A percentile compares a stretch with the other conserved stretches of the same genome.
Evolutionary conservation across 2,113 vertebrate species (phyloP).

Genomic region (Centropristis striata): DNA sequence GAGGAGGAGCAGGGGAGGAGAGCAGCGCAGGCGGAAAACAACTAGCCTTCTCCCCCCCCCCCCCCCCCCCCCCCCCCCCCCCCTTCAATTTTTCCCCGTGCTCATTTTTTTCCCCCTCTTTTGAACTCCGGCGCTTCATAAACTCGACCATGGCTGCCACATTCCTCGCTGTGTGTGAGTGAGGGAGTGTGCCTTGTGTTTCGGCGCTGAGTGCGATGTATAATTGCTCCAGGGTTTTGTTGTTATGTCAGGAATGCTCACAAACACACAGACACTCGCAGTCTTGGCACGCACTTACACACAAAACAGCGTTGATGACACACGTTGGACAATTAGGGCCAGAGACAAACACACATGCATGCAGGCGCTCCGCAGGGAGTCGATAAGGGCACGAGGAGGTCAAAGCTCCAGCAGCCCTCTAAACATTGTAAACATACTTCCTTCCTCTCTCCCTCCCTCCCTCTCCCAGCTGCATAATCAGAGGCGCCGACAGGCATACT

Average conservation of each 20-base stretch:
- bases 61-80: neutral
- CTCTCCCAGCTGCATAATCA: slow-evolving; percentile 77
- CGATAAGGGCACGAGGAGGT: slow-evolving; percentile 70
- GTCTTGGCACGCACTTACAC: slow-evolving; percentile 46
- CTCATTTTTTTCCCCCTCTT: slow-evolving; percentile 48
- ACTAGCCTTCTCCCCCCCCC: slow-evolving; percentile 47
- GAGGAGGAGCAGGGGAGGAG: slow-evolving; percentile 76
- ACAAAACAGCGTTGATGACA: slow-evolving; percentile 59
- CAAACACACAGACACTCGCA: slow-evolving; percentile 50
- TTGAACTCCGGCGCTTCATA: slow-evolving; percentile 70
- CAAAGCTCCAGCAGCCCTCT: slow-evolving; percentile 81
- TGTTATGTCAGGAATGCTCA: slow-evolving; percentile 77
- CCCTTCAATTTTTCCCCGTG: slow-evolving; percentile 58
- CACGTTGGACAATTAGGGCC: slow-evolving; percentile 70
- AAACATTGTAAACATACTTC: slow-evolving; percentile 83
- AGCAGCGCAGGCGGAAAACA: slow-evolving; percentile 76
- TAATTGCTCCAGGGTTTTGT: slow-evolving; percentile 77
- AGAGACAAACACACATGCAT: slow-evolving; percentile 64
- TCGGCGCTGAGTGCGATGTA: slow-evolving; percentile 48
- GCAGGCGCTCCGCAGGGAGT: slow-evolving; percentile 74
- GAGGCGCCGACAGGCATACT: slow-evolving; percentile 74
- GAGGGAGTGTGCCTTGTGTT: slow-evolving; percentile 33
- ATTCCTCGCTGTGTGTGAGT: slow-evolving; percentile 63
- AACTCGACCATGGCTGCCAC: slow-evolving; percentile 68
- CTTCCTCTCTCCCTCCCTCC: slow-evolving; percentile 78